Evolutionary conservation across 2,797 vertebrate genomes (phyloP).

Genomic region (Darevskia nairensis): DNA sequence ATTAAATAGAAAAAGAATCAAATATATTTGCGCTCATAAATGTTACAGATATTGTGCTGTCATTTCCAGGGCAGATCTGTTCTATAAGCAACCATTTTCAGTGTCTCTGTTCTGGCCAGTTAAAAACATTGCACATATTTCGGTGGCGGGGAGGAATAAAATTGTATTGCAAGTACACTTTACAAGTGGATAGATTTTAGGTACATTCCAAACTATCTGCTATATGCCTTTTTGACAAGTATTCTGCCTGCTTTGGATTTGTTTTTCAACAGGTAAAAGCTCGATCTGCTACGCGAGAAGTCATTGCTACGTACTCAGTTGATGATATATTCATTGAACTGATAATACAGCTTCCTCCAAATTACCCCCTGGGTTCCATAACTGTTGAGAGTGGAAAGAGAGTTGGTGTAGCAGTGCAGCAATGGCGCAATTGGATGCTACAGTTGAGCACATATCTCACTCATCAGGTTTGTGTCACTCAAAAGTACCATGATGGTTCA

Average conservation of each 20-base stretch:
- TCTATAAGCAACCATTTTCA: background rate
- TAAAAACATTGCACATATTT: background rate
- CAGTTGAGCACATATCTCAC: slow-evolving; percentile 96
- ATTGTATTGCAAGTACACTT: background rate
- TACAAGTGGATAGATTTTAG: background rate
- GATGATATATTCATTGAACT: slow-evolving; percentile 98
- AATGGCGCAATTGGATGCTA: slow-evolving; percentile 99
- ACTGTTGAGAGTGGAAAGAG: slow-evolving; percentile 94
- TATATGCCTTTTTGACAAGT: background rate
- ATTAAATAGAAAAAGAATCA: background rate
- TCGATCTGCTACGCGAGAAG: slow-evolving; percentile 92
- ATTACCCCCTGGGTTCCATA: slow-evolving; percentile 94
- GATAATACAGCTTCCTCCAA: slow-evolving; percentile 94
- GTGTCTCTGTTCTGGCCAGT: background rate
- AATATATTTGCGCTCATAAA: background rate
- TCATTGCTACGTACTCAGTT: slow-evolving; percentile 95
- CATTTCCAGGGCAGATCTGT: background rate
- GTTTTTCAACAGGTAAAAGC: slow-evolving; percentile 89
- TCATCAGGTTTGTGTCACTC: slow-evolving; percentile 81
- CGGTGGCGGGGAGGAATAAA: background rate
- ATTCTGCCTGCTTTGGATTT: background rate
- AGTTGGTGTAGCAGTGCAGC: slow-evolving; percentile 95
- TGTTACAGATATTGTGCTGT: slow-evolving; percentile 3
- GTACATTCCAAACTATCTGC: background rate
- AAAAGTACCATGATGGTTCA: background rate